Evolutionary conservation across 2,113 vertebrate species (phyloP), one percentile per base, ranked within the genome.

Genomic region (Brachirus orientalis): DNA sequence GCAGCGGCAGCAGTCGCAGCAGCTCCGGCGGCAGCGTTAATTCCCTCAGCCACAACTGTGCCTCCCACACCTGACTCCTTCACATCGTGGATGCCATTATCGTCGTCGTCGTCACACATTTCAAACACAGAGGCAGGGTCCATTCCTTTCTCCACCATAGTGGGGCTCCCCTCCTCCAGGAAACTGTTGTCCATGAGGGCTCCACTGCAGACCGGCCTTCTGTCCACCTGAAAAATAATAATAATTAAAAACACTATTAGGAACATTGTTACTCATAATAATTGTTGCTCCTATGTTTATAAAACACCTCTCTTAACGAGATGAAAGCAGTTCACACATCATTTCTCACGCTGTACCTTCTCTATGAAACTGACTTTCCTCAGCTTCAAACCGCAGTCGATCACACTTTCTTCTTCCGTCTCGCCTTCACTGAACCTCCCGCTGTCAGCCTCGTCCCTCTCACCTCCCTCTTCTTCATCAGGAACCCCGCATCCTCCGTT

Each of bases 351-450:
- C 14, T 37, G 35, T 5, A 91, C 90, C 43, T 95, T 95, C 87
- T 98, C 96, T 0, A 95, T 94, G 72, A 99, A 99, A 90, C 96
- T 99, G 76, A 99, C 97, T 87, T 96, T 98, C 89, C 95, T 95
- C 79, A 99, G 90, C 83, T 94, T 95, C 52, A 98, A 84, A 48
- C 97, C 96, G 0, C 96, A 98, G 80, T 99, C 97, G 14, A 97
- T 89, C 46, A 95, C 77, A 81, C 92, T 80, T 17, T 95, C 96
- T 63, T 95, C 94, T 67, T 96, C 95, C 0, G 92, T 94, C 22
- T 96, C 97, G 0, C 95, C 95, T 11, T 92, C 92, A 0, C 90
- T 94, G 72, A 93, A 91, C 52, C 90, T 84, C 68, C 88, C 90
- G 13, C 94, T 93, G 44, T 94, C 94, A 0, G 92, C 95, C 61